Evolutionary conservation across 2,888 invertebrate species (phyloP), one percentile per base, ranked within the genome.

Genomic region (Leuctra nigra): DNA sequence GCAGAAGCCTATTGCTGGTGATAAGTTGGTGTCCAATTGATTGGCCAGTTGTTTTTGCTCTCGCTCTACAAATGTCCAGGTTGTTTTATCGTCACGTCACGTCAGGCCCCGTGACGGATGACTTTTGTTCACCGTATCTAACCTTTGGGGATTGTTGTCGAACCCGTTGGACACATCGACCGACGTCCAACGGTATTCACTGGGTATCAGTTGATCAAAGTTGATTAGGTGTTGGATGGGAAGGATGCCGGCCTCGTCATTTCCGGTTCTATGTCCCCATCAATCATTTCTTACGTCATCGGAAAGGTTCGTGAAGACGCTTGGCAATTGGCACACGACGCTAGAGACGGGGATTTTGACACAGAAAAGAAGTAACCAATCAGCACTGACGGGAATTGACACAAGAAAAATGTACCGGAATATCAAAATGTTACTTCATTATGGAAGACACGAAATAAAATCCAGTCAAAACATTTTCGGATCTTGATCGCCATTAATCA

Each of bases 21-120:
- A 47, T 47, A 47, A 47, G 47, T 47, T 25, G 47, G 25, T 25
- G 47, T 25, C 47, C 47, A 47, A 47, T 47, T 47, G 47, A 47
- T 47, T 47, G 47, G 47, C 16, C 25, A 29, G 14, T 47, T 47
- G 47, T 47, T 47, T 47, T 47, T 47, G 47, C 47, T 14, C 36
- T 9, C 23, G 47, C 16, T 47, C 47, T 47, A 47, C 47, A 47
- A 24, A 47, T 47, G 47, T 47, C 47, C 29, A 1, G n/a, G 25
- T 14, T 47, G 47, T 47, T 47, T 47, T 47, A 47, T 47, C 47
- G 16, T 29, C 47, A 11, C 39, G 39, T 39, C 16, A 14, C 39
- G 39, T 39, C 39, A 16, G 14, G 39, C 6, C 39, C 7, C 7
- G 39, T 39, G 39, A 39, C n/a, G 39, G n/a, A 39, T 39, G 39